Percentiles rank a stretch among this genome's conserved stretches.
These are phyloP conservation scores for Tetramorium simillimum DNA, from an alignment of 1,140 invertebrate genomes.

Conservation along the genomic window DNA sequence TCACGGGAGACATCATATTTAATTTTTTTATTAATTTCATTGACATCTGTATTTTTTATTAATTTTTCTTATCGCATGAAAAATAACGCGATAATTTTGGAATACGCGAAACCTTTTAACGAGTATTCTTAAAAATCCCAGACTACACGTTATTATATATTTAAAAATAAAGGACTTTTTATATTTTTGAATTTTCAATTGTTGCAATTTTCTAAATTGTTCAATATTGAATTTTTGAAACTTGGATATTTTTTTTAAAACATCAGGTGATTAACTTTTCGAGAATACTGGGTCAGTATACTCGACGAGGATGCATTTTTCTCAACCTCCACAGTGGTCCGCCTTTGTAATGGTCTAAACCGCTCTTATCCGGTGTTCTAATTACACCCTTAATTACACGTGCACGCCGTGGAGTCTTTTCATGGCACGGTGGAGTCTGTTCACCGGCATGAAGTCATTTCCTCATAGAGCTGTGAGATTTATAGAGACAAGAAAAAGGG, in stretches of 20 bases:
- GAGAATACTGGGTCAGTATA: conserved; percentile 42
- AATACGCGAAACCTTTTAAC: neutral
- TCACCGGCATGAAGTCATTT: conserved; percentile 52
- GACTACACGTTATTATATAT: neutral
- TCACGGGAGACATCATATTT: too few species aligned
- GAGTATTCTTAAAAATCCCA: neutral
- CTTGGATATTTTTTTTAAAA: conserved; percentile 3
- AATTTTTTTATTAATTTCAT: neutral
- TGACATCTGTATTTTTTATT: too few species aligned
- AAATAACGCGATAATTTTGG: too few species aligned
- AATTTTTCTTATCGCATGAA: too few species aligned
- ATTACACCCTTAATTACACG: conserved; percentile 61
- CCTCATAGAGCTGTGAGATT: conserved; percentile 26
- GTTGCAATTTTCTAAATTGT: neutral
- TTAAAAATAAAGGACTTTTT: neutral
- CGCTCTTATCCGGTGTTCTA: conserved; percentile 60
- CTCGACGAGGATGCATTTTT: conserved; percentile 23
- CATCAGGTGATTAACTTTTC: neutral
- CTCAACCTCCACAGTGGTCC: conserved; percentile 23
- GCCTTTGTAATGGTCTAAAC: conserved; percentile 57
- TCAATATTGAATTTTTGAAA: neutral
- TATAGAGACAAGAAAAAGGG: conserved; percentile 25
- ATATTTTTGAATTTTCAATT: neutral
- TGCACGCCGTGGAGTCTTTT: conserved; percentile 45
- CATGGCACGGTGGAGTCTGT: conserved; percentile 33